A percentile compares a stretch with the other conserved stretches of the same genome.
Conservation (phyloP, 2,113 vertebrate species). For the mouse (Mus musculus) region GRCm39 chr4:155040501-155041000, state of each 20-base stretch:
- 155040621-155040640: neutral
- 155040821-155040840: neutral
- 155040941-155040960: neutral
- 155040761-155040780: neutral
- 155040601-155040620: neutral
- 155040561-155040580: rapidly evolving
- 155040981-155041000: no score
- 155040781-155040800: rapidly evolving
- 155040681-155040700: neutral
- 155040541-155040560: neutral
- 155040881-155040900: neutral
- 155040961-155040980: no score
- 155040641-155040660: neutral
- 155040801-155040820: no score
- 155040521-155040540: neutral
- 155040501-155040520: neutral
- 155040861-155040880: neutral
- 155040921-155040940: neutral
- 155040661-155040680: neutral
- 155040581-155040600: neutral
- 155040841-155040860: neutral
- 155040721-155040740: neutral
- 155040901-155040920: neutral
- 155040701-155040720: neutral
- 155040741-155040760: neutral